These are phyloP conservation scores for Lysiphlebus fabarum DNA, from an alignment of 1,140 invertebrate genomes.

Conservation along the genomic window DNA sequence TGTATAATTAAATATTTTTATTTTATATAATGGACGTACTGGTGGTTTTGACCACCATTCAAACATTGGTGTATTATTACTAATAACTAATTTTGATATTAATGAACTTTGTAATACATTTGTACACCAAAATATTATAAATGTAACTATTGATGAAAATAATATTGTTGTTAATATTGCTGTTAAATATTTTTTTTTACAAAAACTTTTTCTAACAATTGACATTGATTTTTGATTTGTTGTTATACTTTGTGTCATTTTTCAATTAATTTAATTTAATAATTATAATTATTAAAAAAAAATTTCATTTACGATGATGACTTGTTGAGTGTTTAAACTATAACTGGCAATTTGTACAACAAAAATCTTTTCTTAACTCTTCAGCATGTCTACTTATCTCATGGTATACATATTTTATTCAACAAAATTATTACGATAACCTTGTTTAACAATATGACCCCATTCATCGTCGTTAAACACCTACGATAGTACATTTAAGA, in stretches of 20 bases:
- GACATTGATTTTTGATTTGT: constrained; percentile 27
- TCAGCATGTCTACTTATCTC: no score
- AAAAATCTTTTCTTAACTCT: no score
- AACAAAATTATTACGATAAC: no score
- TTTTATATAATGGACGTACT: constrained; percentile 65
- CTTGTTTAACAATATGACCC: no score
- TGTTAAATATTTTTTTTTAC: constrained; percentile 27
- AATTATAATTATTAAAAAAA: no score
- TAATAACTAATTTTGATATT: constrained; percentile 60
- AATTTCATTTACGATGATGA: no score
- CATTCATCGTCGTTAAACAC: no score
- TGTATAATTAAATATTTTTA: constrained; percentile 77
- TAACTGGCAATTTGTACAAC: no score
- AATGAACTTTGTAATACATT: constrained; percentile 36
- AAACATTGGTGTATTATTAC: constrained; percentile 61
- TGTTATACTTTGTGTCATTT: constrained; percentile 21
- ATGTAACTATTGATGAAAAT: constrained; percentile 28
- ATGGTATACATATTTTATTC: no score
- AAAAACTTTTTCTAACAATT: constrained; percentile 13
- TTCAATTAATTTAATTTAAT: no score
- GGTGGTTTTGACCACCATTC: constrained; percentile 68
- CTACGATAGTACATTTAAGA: no score
- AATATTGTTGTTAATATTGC: constrained; percentile 30
- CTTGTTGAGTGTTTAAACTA: no score
- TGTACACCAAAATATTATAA: constrained; percentile 43